phyloP scores from a whole-genome alignment of 1,140 invertebrate species.

The Anagrus nilaparvatae region DNA sequence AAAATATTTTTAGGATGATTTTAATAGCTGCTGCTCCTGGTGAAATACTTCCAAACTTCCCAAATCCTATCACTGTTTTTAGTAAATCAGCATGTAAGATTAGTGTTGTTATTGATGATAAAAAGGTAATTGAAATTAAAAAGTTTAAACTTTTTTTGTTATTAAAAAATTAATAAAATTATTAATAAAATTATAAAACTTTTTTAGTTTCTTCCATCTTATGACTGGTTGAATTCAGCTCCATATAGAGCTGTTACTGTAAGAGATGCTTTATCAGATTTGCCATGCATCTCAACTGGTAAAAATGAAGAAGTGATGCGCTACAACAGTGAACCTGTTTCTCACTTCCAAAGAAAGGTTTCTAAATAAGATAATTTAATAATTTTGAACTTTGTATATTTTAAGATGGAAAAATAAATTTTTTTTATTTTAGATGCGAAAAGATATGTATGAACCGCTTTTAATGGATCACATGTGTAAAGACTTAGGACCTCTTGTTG shows the following conservation, averaged over 20 bases:
- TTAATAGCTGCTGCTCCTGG: conserved; percentile 78
- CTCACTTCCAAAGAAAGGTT: conserved; percentile 68
- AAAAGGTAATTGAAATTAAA: conserved; percentile 33
- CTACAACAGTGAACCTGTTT: conserved; percentile 60
- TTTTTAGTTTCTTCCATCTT: conserved; percentile 38
- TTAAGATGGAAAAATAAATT: not conserved
- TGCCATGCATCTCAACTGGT: conserved; percentile 69
- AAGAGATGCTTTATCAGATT: conserved; percentile 71
- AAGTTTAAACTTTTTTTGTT: not conserved
- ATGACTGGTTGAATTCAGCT: conserved; percentile 49
- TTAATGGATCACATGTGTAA: conserved; percentile 77
- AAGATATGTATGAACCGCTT: conserved; percentile 46
- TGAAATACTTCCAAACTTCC: conserved; percentile 65
- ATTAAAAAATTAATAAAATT: conserved; percentile 1
- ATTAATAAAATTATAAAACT: conserved; percentile 3
- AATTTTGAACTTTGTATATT: not conserved
- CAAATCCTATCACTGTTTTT: conserved; percentile 74
- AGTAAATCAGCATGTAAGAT: conserved; percentile 59
- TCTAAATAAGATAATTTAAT: conserved; percentile 13
- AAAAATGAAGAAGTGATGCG: conserved; percentile 58
- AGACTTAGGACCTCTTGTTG: conserved; percentile 70
- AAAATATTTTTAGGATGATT: conserved; percentile 51
- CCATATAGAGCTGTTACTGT: conserved; percentile 68
- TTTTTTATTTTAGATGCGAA: conserved; percentile 45
- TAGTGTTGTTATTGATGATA: conserved; percentile 65